These are phyloP conservation scores for Ferrisia virgata DNA, from an alignment of 2,888 invertebrate genomes.

Conservation along the genomic window DNA sequence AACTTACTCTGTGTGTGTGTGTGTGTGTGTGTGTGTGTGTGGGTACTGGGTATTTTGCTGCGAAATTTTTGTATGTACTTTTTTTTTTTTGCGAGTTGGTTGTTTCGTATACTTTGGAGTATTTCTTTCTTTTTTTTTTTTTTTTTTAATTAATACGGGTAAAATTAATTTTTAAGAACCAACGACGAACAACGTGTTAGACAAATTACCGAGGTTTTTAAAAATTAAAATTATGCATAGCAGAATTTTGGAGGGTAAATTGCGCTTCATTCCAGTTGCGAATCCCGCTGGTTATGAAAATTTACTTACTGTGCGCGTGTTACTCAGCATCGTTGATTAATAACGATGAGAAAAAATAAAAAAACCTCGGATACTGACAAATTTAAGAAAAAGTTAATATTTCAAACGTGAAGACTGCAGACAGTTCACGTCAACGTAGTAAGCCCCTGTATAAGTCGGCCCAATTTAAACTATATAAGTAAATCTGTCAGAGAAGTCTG, in stretches of 20 bases:
- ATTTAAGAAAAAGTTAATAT: not conserved
- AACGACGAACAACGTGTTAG: not conserved
- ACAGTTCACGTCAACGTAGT: not conserved
- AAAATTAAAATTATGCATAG: not conserved
- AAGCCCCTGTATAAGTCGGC: not conserved
- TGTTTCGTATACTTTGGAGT: not conserved
- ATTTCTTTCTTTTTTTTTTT: too few relatives aligned
- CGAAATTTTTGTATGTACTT: not conserved
- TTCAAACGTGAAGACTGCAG: not conserved
- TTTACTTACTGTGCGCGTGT: not conserved
- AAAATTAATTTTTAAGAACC: not conserved
- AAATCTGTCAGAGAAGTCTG: not conserved
- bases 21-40: too few relatives aligned
- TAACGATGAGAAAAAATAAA: not conserved
- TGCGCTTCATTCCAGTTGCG: not conserved
- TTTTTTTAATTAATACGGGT: slow-evolving; percentile 3
- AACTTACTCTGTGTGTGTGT: not conserved
- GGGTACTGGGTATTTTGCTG: not conserved
- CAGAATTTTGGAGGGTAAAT: not conserved
- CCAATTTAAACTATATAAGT: not conserved
- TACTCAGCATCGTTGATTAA: not conserved
- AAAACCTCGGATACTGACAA: not conserved
- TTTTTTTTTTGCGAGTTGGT: too few relatives aligned
- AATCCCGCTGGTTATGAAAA: not conserved
- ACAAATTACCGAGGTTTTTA: not conserved